Conservation (phyloP, 2,888 invertebrate genomes). For the Lepidocyrtinus sp. region DNA sequence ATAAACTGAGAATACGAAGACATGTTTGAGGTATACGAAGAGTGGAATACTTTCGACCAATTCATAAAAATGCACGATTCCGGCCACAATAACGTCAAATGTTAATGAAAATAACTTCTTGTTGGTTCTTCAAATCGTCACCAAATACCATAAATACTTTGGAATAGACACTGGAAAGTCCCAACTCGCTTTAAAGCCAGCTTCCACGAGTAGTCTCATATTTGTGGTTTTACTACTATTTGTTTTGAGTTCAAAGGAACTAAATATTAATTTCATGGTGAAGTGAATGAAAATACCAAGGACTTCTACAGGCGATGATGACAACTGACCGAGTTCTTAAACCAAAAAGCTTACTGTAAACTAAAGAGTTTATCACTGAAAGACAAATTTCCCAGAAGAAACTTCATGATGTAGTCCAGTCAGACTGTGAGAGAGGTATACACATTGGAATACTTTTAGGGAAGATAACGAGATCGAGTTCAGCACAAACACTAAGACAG, state of each 20-base stretch:
- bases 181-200: neutral
- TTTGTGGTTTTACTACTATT: too few relatives aligned
- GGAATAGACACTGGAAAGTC: neutral
- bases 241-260: too few relatives aligned
- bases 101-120: neutral
- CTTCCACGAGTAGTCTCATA: too few relatives aligned
- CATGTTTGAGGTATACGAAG: slow-evolving; percentile 34
- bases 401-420: neutral
- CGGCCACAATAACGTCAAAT: neutral
- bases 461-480: neutral
- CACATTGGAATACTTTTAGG: neutral
- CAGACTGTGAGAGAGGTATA: neutral
- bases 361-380: neutral
- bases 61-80: neutral
- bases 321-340: slow-evolving; percentile 33
- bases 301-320: neutral
- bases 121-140: too few relatives aligned
- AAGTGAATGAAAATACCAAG: neutral
- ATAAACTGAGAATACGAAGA: slow-evolving; percentile 64
- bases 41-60: neutral
- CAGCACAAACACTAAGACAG: neutral
- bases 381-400: neutral
- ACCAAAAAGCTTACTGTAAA: neutral
- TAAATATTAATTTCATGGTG: too few relatives aligned
- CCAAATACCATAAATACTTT: too few relatives aligned